A percentile compares a stretch with the other conserved stretches of the same genome.
phyloP scores from a whole-genome alignment of 2,113 vertebrate species.

The Oxygymnocypris stewartii region DNA sequence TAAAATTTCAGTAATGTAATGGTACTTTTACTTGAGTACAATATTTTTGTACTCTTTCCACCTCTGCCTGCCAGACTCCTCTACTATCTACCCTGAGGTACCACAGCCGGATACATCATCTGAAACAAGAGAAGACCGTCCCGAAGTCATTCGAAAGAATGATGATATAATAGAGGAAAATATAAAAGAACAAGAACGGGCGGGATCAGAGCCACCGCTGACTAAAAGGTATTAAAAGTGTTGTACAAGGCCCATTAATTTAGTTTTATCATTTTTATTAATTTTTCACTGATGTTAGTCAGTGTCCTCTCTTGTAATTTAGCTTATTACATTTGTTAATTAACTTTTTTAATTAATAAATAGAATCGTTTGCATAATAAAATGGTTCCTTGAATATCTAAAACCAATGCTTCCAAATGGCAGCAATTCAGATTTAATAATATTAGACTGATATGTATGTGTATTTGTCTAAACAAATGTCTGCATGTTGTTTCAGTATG shows the following conservation, averaged over 20 bases:
- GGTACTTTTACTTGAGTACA: no score
- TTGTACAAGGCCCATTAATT: background rate
- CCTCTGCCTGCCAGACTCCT: background rate
- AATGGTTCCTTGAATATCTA: background rate
- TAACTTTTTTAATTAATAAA: background rate
- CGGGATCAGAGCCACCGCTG: background rate
- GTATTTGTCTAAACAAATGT: background rate
- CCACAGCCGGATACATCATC: background rate
- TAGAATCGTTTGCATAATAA: background rate
- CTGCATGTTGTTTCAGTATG: conserved; percentile 43
- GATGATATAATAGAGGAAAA: conserved; percentile 1
- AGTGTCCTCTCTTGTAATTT: background rate
- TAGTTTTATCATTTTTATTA: no score
- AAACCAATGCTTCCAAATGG: background rate
- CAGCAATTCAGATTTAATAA: background rate
- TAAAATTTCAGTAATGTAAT: no score
- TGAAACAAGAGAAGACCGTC: background rate
- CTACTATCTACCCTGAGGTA: background rate
- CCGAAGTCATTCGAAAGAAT: background rate
- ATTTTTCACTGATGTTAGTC: background rate
- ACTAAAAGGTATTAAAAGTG: background rate
- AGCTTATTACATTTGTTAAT: background rate
- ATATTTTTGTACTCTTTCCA: no score
- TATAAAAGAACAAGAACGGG: background rate
- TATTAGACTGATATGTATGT: background rate